These are phyloP conservation scores for Gerosis bhagava DNA, from an alignment of 2,888 invertebrate species.

Conservation along the genomic window DNA sequence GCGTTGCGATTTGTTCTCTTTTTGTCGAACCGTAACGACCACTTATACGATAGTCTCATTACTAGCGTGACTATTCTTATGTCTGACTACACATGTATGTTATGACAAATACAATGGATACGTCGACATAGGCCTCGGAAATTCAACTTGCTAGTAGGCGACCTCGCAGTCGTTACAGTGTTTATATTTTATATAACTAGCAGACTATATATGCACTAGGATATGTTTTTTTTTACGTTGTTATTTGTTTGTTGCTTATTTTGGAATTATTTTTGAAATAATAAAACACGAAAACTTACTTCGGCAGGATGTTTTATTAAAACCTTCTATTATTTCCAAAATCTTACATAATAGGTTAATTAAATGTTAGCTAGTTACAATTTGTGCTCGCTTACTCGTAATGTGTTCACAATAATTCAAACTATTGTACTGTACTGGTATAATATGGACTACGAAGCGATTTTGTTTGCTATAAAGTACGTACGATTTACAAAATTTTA, in stretches of 20 bases:
- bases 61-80: too few species aligned
- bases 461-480: too few species aligned
- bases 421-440: not conserved
- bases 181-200: constrained; percentile 51
- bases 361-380: constrained; percentile 33
- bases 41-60: too few species aligned
- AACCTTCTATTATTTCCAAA: constrained; percentile 51
- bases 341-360: constrained; percentile 27
- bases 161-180: constrained; percentile 50
- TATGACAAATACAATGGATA: constrained; percentile 8
- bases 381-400: constrained; percentile 34
- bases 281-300: constrained; percentile 64
- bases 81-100: too few species aligned
- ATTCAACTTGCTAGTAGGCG: not conserved
- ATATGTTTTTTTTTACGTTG: constrained; percentile 72
- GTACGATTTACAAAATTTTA: constrained; percentile 20
- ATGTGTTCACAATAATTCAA: constrained; percentile 9
- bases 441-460: constrained; percentile 21
- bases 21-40: too few species aligned
- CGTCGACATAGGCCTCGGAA: constrained; percentile 1
- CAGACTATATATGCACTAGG: constrained; percentile 57
- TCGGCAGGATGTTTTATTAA: constrained; percentile 70
- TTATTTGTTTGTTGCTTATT: constrained; percentile 82
- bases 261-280: constrained; percentile 77
- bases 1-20: too few species aligned